Conservation (phyloP, 2,113 vertebrate species). For the Callipepla squamata region DNA sequence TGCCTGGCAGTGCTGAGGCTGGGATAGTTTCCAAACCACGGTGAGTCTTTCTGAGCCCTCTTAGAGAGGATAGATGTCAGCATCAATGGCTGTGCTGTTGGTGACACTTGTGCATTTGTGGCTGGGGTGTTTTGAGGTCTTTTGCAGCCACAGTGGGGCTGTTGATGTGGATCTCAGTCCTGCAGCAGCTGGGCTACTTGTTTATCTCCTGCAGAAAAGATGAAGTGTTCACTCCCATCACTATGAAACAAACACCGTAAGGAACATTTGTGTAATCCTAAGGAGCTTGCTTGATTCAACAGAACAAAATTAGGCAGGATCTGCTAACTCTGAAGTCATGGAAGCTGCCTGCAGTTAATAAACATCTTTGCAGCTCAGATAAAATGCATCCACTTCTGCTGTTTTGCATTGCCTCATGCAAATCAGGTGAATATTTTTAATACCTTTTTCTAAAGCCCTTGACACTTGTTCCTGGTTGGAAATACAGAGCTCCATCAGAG, state of each 20-base stretch:
- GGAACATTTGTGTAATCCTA: background rate
- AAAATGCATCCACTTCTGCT: background rate
- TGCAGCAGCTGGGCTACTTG: background rate
- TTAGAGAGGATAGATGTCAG: background rate
- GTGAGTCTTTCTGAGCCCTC: background rate
- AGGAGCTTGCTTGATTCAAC: background rate
- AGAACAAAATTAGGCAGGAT: background rate
- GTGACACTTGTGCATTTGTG: background rate
- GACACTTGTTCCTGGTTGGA: background rate
- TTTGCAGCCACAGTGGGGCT: background rate
- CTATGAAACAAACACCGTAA: accelerated
- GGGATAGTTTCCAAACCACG: background rate
- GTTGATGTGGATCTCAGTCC: background rate
- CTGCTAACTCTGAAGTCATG: background rate
- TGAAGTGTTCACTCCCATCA: accelerated
- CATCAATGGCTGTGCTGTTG: background rate
- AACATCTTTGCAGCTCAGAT: background rate
- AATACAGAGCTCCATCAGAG: background rate
- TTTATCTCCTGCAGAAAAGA: background rate
- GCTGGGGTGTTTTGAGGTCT: background rate
- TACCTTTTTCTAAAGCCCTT: background rate
- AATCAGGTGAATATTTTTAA: too few species aligned
- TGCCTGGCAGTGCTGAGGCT: background rate
- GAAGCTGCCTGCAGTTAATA: background rate
- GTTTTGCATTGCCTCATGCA: too few species aligned